These are phyloP conservation scores for Nasonia giraulti DNA, from an alignment of 1,140 invertebrate species.

Conservation along the genomic window DNA sequence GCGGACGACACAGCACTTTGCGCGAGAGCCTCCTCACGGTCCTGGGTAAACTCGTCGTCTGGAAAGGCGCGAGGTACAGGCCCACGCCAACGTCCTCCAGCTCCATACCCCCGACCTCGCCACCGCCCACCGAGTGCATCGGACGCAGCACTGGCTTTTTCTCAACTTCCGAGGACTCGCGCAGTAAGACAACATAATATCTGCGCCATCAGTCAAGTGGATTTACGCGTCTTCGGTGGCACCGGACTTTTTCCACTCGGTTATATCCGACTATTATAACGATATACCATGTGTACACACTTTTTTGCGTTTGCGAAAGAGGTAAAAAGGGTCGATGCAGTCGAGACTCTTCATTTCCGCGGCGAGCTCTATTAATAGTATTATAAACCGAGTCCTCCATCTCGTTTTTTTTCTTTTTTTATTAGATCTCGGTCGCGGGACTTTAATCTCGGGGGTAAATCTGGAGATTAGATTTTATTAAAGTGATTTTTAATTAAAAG, in stretches of 20 bases:
- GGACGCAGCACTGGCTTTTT: slow-evolving; percentile 79
- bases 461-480: background rate
- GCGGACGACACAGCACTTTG: slow-evolving; percentile 68
- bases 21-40: slow-evolving; percentile 80
- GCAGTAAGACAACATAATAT: slow-evolving; percentile 30
- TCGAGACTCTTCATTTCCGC: no score
- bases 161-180: slow-evolving; percentile 47
- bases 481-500: background rate
- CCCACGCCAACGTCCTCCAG: slow-evolving; percentile 67
- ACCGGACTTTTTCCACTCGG: background rate
- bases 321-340: no score
- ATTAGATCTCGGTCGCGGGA: no score
- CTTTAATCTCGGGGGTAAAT: background rate
- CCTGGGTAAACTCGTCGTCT: slow-evolving; percentile 80
- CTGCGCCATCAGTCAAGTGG: background rate
- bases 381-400: no score
- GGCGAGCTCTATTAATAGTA: no score
- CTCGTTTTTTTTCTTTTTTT: no score
- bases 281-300: no score
- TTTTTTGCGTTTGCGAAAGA: no score
- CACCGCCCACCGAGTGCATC: slow-evolving; percentile 76
- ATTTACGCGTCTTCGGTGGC: background rate
- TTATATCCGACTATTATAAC: background rate
- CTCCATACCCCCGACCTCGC: slow-evolving; percentile 68
- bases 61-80: slow-evolving; percentile 74